These are phyloP conservation scores for Semaprochilodus insignis DNA, from an alignment of 2,797 vertebrate species.

Conservation along the genomic window DNA sequence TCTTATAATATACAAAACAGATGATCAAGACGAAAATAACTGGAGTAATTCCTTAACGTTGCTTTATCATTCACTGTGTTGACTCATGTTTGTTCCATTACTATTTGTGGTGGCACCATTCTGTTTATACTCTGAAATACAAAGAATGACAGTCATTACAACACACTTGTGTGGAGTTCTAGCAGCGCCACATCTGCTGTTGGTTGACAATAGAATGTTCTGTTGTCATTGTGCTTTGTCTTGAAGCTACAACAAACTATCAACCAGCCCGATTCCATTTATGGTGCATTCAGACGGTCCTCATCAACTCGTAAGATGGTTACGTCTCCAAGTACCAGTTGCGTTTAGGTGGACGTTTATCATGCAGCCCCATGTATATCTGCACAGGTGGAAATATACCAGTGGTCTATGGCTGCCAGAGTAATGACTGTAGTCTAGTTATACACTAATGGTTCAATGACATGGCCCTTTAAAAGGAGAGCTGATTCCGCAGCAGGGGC, in stretches of 20 bases:
- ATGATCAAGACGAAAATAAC: background rate
- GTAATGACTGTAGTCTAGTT: too few relatives aligned
- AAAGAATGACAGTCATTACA: slow-evolving; percentile 10
- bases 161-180: background rate
- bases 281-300: background rate
- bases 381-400: too few relatives aligned
- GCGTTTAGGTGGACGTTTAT: too few relatives aligned
- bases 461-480: too few relatives aligned
- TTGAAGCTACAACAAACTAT: background rate
- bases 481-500: too few relatives aligned
- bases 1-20: too few relatives aligned
- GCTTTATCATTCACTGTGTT: background rate
- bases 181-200: background rate
- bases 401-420: too few relatives aligned
- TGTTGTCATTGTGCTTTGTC: slow-evolving; percentile 8
- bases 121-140: background rate
- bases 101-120: background rate
- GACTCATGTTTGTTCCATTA: background rate
- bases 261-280: background rate
- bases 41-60: background rate
- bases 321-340: too few relatives aligned
- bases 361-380: too few relatives aligned
- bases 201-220: background rate
- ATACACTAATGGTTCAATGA: too few relatives aligned
- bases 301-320: too few relatives aligned